A percentile compares a stretch with the other conserved stretches of the same genome.
Evolutionary conservation across 2,888 invertebrate genomes (phyloP).

Genomic region (Elysia crispata): DNA sequence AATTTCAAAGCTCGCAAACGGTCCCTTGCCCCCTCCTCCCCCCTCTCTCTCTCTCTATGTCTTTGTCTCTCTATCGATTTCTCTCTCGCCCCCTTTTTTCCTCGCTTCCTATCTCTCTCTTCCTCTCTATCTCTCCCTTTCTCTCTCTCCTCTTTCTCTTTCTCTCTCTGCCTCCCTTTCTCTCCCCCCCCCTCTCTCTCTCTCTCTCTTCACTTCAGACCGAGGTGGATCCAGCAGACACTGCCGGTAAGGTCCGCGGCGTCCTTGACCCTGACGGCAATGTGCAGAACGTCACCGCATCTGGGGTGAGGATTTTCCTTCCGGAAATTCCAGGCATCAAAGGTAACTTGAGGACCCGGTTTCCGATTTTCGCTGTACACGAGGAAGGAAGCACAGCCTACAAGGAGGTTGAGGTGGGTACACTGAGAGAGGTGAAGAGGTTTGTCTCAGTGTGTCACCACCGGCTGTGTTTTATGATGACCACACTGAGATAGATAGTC

Average conservation of each 20-base stretch:
- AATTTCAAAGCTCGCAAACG: too few relatives aligned
- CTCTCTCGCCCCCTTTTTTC: too few relatives aligned
- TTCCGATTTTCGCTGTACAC: slow-evolving; percentile 38
- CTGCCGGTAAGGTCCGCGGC: slow-evolving; percentile 44
- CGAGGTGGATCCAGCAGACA: slow-evolving; percentile 37
- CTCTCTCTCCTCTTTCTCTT: too few relatives aligned
- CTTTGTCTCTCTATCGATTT: too few relatives aligned
- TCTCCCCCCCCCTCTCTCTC: too few relatives aligned
- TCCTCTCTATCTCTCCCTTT: too few relatives aligned
- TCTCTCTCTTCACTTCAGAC: background rate
- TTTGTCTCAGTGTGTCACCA: too few relatives aligned
- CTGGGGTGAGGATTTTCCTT: slow-evolving; percentile 53
- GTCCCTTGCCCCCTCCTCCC: too few relatives aligned
- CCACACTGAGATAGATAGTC: background rate
- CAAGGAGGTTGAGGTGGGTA: slow-evolving; percentile 23
- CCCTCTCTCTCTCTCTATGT: too few relatives aligned
- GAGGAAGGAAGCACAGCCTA: slow-evolving; percentile 26
- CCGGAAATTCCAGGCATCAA: slow-evolving; percentile 48
- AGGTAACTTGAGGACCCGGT: slow-evolving; percentile 35
- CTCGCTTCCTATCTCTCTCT: too few relatives aligned
- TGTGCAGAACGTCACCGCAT: slow-evolving; percentile 30
- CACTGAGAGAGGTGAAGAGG: background rate
- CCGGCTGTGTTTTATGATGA: too few relatives aligned
- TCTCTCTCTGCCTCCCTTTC: too few relatives aligned
- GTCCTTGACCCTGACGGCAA: slow-evolving; percentile 56